Percentiles rank a stretch among this genome's conserved stretches.
These are phyloP conservation scores for Hylaeus anthracinus DNA, from an alignment of 1,140 invertebrate species.

Conservation along the genomic window DNA sequence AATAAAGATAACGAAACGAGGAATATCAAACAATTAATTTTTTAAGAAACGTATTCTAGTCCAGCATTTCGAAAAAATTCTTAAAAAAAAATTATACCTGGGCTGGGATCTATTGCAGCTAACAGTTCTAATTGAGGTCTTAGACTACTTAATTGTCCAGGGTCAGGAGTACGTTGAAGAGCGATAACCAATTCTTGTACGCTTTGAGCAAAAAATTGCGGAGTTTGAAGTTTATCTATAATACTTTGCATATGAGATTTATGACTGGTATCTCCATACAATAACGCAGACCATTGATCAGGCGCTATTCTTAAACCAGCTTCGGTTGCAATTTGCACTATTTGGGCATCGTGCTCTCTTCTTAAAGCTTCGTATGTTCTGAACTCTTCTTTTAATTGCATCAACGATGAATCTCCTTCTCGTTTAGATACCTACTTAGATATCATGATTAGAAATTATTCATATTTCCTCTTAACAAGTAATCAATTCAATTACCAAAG, in stretches of 20 bases:
- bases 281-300: slow-evolving; percentile 98
- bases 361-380: slow-evolving; percentile 95
- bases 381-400: slow-evolving; percentile 99
- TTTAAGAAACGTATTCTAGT: no score
- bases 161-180: slow-evolving; percentile 94
- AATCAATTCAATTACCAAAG: neutral
- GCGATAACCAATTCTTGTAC: slow-evolving; percentile 96
- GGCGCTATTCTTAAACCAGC: slow-evolving; percentile 97
- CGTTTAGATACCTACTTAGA: slow-evolving; percentile 93
- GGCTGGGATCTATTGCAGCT: slow-evolving; percentile 91
- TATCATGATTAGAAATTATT: slow-evolving; percentile 34
- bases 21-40: neutral
- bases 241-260: slow-evolving; percentile 99
- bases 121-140: slow-evolving; percentile 91
- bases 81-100: slow-evolving; percentile 80
- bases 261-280: slow-evolving; percentile 97
- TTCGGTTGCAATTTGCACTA: slow-evolving; percentile 98
- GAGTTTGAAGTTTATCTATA: slow-evolving; percentile 96
- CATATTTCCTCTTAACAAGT: neutral
- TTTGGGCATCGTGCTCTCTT: slow-evolving; percentile 98
- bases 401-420: slow-evolving; percentile 97
- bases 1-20: slow-evolving; percentile 36
- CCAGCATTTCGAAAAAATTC: no score
- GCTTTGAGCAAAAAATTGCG: slow-evolving; percentile 93
- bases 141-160: slow-evolving; percentile 89